Conservation (phyloP, 2,797 vertebrate genomes). For the Clamator glandarius region DNA sequence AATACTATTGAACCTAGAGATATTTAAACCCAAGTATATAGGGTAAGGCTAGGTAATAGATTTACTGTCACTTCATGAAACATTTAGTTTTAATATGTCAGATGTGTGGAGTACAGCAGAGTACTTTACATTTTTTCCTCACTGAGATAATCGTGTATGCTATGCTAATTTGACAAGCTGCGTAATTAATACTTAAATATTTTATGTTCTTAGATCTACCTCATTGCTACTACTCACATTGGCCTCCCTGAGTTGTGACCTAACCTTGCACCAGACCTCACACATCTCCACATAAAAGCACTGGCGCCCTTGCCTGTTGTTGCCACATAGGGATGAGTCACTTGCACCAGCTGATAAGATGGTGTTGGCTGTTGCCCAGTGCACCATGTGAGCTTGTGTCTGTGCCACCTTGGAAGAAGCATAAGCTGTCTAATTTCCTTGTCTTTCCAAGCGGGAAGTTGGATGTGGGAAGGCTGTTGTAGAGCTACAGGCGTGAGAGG, state of each 20-base stretch:
- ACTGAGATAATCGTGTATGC: background rate
- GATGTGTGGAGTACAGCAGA: background rate
- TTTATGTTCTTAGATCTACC: background rate
- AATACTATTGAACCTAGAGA: constrained; percentile 28
- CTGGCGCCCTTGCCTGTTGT: background rate
- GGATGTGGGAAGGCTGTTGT: background rate
- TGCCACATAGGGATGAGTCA: background rate
- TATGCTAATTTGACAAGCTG: background rate
- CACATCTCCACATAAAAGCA: accelerated
- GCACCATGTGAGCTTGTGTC: background rate
- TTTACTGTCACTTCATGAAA: background rate
- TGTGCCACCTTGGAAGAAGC: background rate
- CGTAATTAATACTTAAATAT: background rate
- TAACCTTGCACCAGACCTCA: background rate
- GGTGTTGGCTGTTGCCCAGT: background rate
- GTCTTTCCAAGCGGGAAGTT: background rate
- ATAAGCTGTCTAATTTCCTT: background rate
- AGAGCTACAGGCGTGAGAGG: background rate
- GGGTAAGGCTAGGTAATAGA: background rate
- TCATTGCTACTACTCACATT: background rate
- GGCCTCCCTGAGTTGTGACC: background rate
- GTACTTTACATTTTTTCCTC: background rate
- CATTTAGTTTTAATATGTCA: background rate
- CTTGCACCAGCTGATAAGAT: background rate
- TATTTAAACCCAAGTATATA: background rate